Conservation (phyloP, 1,140 invertebrate species). For the Radopholus similis region DNA sequence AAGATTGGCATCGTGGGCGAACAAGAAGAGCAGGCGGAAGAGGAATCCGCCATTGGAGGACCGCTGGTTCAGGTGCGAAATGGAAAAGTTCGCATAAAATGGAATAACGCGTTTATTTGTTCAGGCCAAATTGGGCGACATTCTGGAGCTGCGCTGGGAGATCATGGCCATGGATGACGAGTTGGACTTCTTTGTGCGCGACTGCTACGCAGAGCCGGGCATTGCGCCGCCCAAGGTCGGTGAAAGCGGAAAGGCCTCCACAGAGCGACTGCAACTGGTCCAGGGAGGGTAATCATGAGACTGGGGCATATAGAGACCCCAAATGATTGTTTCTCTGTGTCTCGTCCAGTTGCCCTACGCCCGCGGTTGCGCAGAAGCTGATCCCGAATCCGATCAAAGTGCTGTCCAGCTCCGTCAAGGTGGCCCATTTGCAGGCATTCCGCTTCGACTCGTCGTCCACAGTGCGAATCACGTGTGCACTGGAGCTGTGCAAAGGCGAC, state of each 20-base stretch:
- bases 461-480: conserved; percentile 53
- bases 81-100: background rate
- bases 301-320: background rate
- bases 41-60: conserved; percentile 30
- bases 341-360: conserved; percentile 51
- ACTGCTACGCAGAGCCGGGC: conserved; percentile 56
- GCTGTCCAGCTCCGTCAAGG: conserved; percentile 50
- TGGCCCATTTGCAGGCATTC: conserved; percentile 58
- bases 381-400: conserved; percentile 55
- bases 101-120: conserved; percentile 2
- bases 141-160: conserved; percentile 59
- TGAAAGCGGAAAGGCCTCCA: conserved; percentile 46
- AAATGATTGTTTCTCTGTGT: too few relatives aligned
- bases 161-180: conserved; percentile 61
- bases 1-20: too few relatives aligned
- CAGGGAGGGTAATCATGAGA: conserved; percentile 5
- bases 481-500: conserved; percentile 59
- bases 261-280: background rate
- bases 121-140: conserved; percentile 58
- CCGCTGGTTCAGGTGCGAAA: conserved; percentile 38
- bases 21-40: background rate
- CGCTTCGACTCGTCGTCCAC: conserved; percentile 54
- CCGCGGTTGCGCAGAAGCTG: conserved; percentile 58
- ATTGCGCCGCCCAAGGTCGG: conserved; percentile 13
- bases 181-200: conserved; percentile 57